Conservation (phyloP, 1,140 invertebrate species). For the Danaus melanippus region DNA sequence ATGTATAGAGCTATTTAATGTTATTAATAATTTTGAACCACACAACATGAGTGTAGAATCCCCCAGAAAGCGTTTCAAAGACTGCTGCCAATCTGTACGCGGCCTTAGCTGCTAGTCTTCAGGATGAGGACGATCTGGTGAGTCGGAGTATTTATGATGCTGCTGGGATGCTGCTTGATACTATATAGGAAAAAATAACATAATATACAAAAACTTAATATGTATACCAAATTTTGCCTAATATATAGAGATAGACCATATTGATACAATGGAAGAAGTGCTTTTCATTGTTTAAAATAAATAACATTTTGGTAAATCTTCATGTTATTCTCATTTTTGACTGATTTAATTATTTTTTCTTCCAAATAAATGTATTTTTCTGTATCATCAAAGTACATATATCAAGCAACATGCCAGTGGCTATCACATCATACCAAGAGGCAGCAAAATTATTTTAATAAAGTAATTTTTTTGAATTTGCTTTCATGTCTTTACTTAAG, state of each 20-base stretch:
- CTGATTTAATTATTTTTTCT: too few species aligned
- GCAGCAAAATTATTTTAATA: slow-evolving; percentile 11
- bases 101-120: slow-evolving; percentile 62
- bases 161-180: too few species aligned
- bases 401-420: slow-evolving; percentile 10
- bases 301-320: too few species aligned
- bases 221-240: too few species aligned
- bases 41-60: slow-evolving; percentile 7
- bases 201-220: too few species aligned
- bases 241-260: too few species aligned
- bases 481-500: slow-evolving; percentile 53
- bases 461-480: slow-evolving; percentile 21
- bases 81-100: slow-evolving; percentile 69
- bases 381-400: slow-evolving; percentile 4
- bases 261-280: too few species aligned
- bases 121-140: slow-evolving; percentile 70
- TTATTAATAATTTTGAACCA: too few species aligned
- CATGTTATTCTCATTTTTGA: too few species aligned
- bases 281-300: too few species aligned
- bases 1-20: slow-evolving; percentile 17
- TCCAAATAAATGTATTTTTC: too few species aligned
- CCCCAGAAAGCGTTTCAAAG: slow-evolving; percentile 64
- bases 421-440: not conserved
- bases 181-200: too few species aligned
- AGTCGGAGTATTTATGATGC: slow-evolving; percentile 14